Evolutionary conservation across 2,888 invertebrate species (phyloP).

Genomic region (Tuta absoluta): DNA sequence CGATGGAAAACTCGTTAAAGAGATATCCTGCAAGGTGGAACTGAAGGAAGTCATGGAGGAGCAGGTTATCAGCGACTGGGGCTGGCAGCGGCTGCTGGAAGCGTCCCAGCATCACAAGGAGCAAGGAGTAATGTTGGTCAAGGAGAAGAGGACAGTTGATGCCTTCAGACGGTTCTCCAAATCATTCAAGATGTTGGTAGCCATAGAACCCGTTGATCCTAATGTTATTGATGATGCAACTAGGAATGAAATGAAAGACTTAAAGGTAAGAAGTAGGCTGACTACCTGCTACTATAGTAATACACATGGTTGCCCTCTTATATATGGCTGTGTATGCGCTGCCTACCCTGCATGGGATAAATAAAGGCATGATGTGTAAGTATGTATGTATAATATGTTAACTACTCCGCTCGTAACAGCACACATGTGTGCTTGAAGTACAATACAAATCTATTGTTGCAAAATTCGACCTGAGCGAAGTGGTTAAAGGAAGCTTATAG

Average conservation of each 20-base stretch:
- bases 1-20: slow-evolving; percentile 50
- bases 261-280: too few species aligned
- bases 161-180: slow-evolving; percentile 88
- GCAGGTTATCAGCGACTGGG: slow-evolving; percentile 80
- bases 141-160: slow-evolving; percentile 81
- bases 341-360: too few species aligned
- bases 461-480: too few species aligned
- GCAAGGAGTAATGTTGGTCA: slow-evolving; percentile 84
- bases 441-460: too few species aligned
- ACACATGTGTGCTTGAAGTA: too few species aligned
- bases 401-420: too few species aligned
- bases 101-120: slow-evolving; percentile 78
- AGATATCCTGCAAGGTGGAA: slow-evolving; percentile 68
- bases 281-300: too few species aligned
- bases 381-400: too few species aligned
- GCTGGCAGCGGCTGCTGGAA: slow-evolving; percentile 76
- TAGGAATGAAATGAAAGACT: slow-evolving; percentile 74
- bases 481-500: too few species aligned
- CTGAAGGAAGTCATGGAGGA: slow-evolving; percentile 67
- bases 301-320: too few species aligned
- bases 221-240: slow-evolving; percentile 74
- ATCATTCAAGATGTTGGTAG: slow-evolving; percentile 86
- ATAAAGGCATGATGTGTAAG: too few species aligned
- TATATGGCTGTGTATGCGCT: too few species aligned
- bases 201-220: slow-evolving; percentile 81